Evolutionary conservation across 2,113 vertebrate genomes (phyloP), one percentile per base, ranked within the genome.

Genomic region (Brienomyrus longianalis): DNA sequence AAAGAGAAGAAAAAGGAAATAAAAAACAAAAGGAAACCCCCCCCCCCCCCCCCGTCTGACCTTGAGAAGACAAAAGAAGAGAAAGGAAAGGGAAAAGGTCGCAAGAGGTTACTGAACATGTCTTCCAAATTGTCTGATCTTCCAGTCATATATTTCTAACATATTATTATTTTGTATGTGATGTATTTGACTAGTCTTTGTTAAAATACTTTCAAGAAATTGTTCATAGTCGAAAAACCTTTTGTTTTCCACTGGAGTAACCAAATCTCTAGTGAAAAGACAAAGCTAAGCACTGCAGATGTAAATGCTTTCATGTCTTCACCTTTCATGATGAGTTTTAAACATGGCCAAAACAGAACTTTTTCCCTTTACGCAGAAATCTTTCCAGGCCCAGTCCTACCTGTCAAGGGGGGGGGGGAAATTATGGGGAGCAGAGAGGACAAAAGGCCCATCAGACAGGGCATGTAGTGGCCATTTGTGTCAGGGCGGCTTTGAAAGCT

Each of bases 401-500:
- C 92, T 93, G 91, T 92, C 92, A 35, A 56, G 31, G 88, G 90
- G 84, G 19, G 0, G 88, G 90, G 86, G 43, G 1, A 91, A 95
- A 93, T 93, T 94, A 94, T 91, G 93, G 93, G 94, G 92, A 91
- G 92, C 91, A 91, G 92, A 91, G 87, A 89, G 94, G 92, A 93
- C 93, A 94, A 91, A 95, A 93, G 91, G 92, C 89, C 86, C 62
- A 91, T 89, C 91, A 91, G 94, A 94, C 93, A 92, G 95, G 93
- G 94, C 96, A 95, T 91, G 94, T 0, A 56, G 91, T 91, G 93
- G 94, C 94, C 92, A 90, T 96, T 96, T 95, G 94, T 96, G 94
- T 93, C 94, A 92, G 94, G 94, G 94, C 93, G 92, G 94, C 95
- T 93, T 94, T 96, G 95, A 97, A 96, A 96, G 94, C 93, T 90